phyloP scores from a whole-genome alignment of 2,888 invertebrate species.

The Bimastos eiseni region DNA sequence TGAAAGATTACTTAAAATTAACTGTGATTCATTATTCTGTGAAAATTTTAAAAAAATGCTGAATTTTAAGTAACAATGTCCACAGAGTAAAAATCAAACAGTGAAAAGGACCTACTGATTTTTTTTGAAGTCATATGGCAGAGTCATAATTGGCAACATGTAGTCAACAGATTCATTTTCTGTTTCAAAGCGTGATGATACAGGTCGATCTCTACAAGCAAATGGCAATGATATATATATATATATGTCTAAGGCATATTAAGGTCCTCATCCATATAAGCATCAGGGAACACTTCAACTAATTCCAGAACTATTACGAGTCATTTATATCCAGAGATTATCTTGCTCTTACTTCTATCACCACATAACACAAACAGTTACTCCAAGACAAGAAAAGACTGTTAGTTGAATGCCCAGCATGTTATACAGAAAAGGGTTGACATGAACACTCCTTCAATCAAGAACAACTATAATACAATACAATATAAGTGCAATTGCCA shows the following conservation, averaged over 20 bases:
- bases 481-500: no score
- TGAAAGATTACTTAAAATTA: not conserved
- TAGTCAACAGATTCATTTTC: conserved; percentile 61
- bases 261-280: not conserved
- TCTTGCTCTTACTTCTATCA: no score
- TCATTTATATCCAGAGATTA: no score
- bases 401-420: no score
- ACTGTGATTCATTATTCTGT: not conserved
- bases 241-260: no score
- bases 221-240: not conserved
- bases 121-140: conserved; percentile 68
- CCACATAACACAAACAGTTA: no score
- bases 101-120: conserved; percentile 62
- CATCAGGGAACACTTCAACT: no score
- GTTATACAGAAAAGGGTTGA: no score
- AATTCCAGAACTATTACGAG: no score
- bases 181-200: conserved; percentile 65
- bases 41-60: not conserved
- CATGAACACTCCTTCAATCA: no score
- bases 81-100: not conserved
- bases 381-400: no score
- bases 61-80: not conserved
- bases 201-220: conserved; percentile 59
- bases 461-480: no score
- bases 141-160: conserved; percentile 69